Conservation (phyloP, 2,888 invertebrate species). For the Sinelater perroti region DNA sequence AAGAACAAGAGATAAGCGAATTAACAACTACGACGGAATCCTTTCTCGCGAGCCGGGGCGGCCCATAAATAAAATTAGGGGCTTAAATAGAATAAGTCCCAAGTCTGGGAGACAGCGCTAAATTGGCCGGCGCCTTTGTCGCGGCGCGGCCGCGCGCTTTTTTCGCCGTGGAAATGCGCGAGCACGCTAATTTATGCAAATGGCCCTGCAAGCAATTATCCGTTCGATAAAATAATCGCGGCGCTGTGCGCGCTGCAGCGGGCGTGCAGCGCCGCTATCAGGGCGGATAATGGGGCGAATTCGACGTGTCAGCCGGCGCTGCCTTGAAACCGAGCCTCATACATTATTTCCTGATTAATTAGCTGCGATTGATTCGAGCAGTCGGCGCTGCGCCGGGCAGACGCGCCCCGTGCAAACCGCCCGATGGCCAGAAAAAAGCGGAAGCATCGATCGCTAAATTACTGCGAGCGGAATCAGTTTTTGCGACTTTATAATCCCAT, state of each 20-base stretch:
- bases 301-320: conserved; percentile 14
- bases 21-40: conserved; percentile 27
- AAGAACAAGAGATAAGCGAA: conserved; percentile 29
- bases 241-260: conserved; percentile 1
- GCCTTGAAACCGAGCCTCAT: conserved; percentile 26
- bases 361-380: conserved; percentile 25
- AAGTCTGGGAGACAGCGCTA: conserved; percentile 30
- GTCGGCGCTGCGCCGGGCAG: conserved; percentile 3
- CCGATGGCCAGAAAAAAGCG: background rate
- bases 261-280: conserved; percentile 24
- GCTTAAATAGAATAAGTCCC: conserved; percentile 30
- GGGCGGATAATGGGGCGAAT: conserved; percentile 26
- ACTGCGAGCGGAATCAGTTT: conserved; percentile 3
- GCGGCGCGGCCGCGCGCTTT: too few species aligned
- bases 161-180: conserved; percentile 23
- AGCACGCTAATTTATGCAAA: conserved; percentile 22
- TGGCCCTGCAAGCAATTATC: conserved; percentile 21
- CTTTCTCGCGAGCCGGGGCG: conserved; percentile 15
- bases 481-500: conserved; percentile 9
- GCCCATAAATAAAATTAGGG: conserved; percentile 34
- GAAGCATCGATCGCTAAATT: background rate
- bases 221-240: conserved; percentile 20
- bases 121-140: conserved; percentile 28
- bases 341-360: conserved; percentile 36
- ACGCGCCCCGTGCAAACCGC: too few species aligned